Evolutionary conservation across 2,888 invertebrate species (phyloP), one percentile per base, ranked within the genome.

Genomic region (Ernsta delagoae): DNA sequence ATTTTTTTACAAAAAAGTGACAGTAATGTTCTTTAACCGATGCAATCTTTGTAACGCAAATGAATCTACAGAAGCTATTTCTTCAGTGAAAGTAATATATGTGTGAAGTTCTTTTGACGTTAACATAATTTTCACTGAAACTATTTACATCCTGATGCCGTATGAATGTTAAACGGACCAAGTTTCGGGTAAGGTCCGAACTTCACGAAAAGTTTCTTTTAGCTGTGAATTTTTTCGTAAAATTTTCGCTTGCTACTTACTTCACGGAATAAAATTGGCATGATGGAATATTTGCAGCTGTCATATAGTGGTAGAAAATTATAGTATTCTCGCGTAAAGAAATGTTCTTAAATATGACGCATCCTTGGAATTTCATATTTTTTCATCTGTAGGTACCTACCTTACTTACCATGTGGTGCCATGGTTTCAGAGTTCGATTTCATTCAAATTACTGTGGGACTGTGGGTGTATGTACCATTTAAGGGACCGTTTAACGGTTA

Each of bases 71-170:
- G 6, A 50, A 50, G 12, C 16, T 16, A 43, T 50, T 16, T 12
- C 50, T 50, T 7, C 16, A 50, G 12, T 16, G 5, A 50, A 50
- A 34, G 8, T 11, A 24, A 31, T 34, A 39, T 57, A 39, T 39
- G 16, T 59, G 41, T 7, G 7, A 16, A 41, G 36, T 59, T 59
- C 59, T 16, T 11, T 16, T 54, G 24, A 56, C 41, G 39, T 54
- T 43, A 45, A 24, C 60, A 60, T 60, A 60, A 48, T 60, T 60
- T 60, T 45, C 60, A 60, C 9, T 24, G 12, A 24, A 60, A 60
- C 60, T 60, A 60, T 60, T 60, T 60, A 60, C 43, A 60, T 45
- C 11, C 60, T 60, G 45, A 60, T 60, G 60, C 60, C 31, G 60
- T 48, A 45, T 60, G 60, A 60, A 60, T 60, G 45, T 45, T n/a